phyloP scores from a whole-genome alignment of 2,797 vertebrate species.

The Masticophis lateralis region DNA sequence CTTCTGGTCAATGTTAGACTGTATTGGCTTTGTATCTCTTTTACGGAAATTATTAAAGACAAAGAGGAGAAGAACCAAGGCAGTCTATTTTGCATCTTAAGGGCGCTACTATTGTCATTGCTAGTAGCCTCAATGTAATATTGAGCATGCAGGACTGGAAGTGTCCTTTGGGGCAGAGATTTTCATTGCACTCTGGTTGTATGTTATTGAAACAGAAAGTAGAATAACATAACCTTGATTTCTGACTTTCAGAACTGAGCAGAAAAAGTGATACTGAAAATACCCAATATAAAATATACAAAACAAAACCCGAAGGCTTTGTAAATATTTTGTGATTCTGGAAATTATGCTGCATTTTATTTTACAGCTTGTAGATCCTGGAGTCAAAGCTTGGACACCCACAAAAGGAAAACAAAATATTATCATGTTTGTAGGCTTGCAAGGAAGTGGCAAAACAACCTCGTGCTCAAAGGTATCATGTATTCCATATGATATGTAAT shows the following conservation, averaged over 20 bases:
- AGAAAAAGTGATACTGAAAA: not conserved
- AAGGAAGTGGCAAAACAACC: conserved; percentile 97
- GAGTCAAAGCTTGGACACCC: conserved; percentile 98
- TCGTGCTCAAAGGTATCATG: conserved; percentile 92
- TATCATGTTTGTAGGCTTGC: conserved; percentile 98
- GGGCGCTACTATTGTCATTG: not conserved
- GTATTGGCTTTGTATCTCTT: not conserved
- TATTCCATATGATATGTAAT: not conserved
- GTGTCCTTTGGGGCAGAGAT: not conserved
- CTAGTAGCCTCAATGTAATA: not conserved
- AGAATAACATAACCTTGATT: not conserved
- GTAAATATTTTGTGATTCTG: not conserved
- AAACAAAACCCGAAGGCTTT: not conserved
- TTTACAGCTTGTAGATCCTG: conserved; percentile 91
- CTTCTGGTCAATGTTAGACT: not conserved
- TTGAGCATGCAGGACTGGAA: not conserved
- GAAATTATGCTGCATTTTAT: conserved; percentile 24
- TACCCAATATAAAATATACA: not conserved
- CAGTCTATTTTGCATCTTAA: not conserved
- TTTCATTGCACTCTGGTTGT: not conserved
- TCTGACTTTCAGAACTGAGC: not conserved
- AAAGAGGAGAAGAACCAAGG: not conserved
- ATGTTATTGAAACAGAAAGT: not conserved
- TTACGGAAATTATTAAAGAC: not conserved
- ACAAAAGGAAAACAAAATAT: conserved; percentile 98